Percentiles rank a stretch among this genome's conserved stretches.
Evolutionary conservation across 2,888 invertebrate species (phyloP).

Genomic region (Embidobia sp.): DNA sequence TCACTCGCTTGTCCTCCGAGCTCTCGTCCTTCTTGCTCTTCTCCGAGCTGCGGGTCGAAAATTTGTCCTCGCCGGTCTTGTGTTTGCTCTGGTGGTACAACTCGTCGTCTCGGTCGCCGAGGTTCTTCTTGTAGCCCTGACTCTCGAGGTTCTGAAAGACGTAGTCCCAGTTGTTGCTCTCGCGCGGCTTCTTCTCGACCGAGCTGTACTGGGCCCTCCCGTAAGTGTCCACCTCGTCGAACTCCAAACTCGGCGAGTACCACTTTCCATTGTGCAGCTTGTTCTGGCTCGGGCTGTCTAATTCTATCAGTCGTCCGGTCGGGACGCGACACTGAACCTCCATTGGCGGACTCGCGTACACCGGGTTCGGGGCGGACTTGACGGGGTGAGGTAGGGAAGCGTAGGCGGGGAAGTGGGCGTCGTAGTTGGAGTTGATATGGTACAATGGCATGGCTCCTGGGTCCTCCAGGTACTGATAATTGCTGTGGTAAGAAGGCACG

Average conservation of each 20-base stretch:
- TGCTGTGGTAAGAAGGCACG: slow-evolving; percentile 68
- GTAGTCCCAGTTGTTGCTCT: slow-evolving; percentile 88
- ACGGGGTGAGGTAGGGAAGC: slow-evolving; percentile 66
- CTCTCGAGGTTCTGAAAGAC: slow-evolving; percentile 90
- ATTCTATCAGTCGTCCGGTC: slow-evolving; percentile 86
- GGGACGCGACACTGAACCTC: slow-evolving; percentile 82
- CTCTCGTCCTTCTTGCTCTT: slow-evolving; percentile 65
- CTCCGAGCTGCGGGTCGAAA: slow-evolving; percentile 57
- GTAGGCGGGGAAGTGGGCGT: slow-evolving; percentile 67
- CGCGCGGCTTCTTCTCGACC: slow-evolving; percentile 69
- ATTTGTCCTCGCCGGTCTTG: slow-evolving; percentile 67
- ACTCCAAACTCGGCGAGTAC: slow-evolving; percentile 66
- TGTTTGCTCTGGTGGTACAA: slow-evolving; percentile 79
- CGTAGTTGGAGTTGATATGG: slow-evolving; percentile 64
- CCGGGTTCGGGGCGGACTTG: slow-evolving; percentile 60
- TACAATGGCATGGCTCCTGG: slow-evolving; percentile 60
- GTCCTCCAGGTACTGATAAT: slow-evolving; percentile 67
- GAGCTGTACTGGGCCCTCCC: slow-evolving; percentile 68
- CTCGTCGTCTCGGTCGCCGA: slow-evolving; percentile 86
- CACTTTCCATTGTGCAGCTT: slow-evolving; percentile 68
- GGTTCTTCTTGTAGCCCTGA: slow-evolving; percentile 86
- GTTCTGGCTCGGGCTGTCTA: slow-evolving; percentile 82
- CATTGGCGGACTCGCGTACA: slow-evolving; percentile 80
- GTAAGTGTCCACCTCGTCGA: slow-evolving; percentile 72
- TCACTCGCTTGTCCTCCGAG: slow-evolving; percentile 64